Conservation (phyloP, 2,113 vertebrate species). For the Cryptomyrus ogoouensis region DNA sequence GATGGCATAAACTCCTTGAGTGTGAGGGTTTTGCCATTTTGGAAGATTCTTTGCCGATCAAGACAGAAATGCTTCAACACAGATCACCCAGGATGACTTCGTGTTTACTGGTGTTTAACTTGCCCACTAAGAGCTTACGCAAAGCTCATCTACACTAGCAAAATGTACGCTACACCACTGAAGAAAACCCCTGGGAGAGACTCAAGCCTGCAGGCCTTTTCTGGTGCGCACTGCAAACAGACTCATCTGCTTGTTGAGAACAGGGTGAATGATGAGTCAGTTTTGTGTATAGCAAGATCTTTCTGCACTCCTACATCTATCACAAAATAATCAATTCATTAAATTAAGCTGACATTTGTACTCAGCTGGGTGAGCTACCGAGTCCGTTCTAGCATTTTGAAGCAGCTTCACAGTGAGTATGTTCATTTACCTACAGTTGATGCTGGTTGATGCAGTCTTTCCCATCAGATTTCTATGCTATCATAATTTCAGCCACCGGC, state of each 20-base stretch:
- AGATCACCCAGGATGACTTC: background rate
- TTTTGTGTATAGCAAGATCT: background rate
- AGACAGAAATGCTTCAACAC: background rate
- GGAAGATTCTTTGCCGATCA: background rate
- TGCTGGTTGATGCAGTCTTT: background rate
- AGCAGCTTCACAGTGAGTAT: background rate
- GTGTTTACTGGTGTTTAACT: conserved; percentile 1
- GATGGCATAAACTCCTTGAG: background rate
- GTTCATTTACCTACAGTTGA: background rate
- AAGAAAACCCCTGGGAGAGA: background rate
- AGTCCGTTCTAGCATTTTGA: background rate
- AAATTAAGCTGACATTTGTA: background rate
- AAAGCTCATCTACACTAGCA: background rate
- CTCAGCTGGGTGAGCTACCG: background rate
- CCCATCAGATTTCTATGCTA: background rate
- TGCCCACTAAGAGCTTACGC: background rate
- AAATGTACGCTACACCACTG: background rate
- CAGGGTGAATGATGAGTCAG: background rate
- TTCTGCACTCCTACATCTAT: background rate
- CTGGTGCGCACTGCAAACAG: background rate
- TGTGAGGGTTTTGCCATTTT: background rate
- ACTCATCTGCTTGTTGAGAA: background rate
- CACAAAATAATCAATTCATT: background rate
- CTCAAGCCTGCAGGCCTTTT: background rate
- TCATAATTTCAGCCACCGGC: background rate